Percentiles rank a stretch among this genome's conserved stretches.
Evolutionary conservation across 2,113 vertebrate genomes (phyloP).

Genomic region (Megaceryle torquata): DNA sequence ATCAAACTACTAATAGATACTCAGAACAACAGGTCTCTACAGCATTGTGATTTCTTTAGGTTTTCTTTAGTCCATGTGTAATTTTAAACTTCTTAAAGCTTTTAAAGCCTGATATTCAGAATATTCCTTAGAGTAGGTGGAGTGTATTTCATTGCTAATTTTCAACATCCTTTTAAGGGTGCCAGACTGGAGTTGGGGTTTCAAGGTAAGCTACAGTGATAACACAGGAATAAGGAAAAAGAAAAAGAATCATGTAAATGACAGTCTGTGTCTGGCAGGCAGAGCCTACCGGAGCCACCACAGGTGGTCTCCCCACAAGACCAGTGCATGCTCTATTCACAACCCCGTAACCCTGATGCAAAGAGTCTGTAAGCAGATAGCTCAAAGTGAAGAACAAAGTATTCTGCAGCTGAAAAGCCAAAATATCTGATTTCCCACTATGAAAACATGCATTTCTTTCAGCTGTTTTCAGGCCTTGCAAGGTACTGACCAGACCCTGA

Average conservation of each 20-base stretch:
- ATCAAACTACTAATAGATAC: neutral
- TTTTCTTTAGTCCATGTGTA: neutral
- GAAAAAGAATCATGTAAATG: neutral
- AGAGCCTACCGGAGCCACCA: neutral
- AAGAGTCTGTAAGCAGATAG: neutral
- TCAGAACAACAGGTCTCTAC: neutral
- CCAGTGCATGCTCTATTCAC: neutral
- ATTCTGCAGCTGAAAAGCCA: neutral
- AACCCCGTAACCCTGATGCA: neutral
- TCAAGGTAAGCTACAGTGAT: neutral
- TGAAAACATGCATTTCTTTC: neutral
- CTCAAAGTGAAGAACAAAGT: neutral
- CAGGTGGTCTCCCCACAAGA: neutral
- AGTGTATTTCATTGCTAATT: neutral
- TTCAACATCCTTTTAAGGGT: neutral
- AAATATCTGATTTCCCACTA: neutral
- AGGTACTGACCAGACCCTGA: fast-evolving
- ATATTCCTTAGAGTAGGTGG: neutral
- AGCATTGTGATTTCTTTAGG: neutral
- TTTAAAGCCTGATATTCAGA: neutral
- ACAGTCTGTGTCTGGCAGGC: neutral
- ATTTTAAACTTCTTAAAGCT: neutral
- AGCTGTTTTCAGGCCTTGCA: neutral
- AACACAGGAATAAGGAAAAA: neutral
- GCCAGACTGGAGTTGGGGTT: neutral